Percentiles rank a stretch among this genome's conserved stretches.
Conservation (phyloP, 2,888 invertebrate genomes). For the Callimorpha dominula region DNA sequence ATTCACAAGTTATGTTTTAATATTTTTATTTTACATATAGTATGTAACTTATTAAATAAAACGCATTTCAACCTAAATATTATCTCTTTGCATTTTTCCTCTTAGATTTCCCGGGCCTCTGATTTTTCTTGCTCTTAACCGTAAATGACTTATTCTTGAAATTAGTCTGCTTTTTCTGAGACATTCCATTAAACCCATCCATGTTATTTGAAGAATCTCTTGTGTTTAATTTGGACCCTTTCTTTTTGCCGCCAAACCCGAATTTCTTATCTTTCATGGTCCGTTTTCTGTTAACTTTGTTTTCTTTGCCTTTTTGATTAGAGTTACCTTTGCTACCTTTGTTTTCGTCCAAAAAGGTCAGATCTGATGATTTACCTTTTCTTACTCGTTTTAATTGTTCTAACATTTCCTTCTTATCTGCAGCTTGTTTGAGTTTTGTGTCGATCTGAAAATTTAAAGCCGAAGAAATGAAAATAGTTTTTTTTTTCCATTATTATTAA, state of each 20-base stretch:
- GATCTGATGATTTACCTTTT: conserved; percentile 92
- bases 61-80: conserved; percentile 29
- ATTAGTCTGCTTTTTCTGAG: conserved; percentile 72
- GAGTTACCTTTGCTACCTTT: conserved; percentile 61
- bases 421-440: conserved; percentile 93
- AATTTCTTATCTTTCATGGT: conserved; percentile 94
- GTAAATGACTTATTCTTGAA: conserved; percentile 78
- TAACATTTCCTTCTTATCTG: conserved; percentile 96
- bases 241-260: conserved; percentile 98
- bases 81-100: conserved; percentile 75
- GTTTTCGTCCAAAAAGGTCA: conserved; percentile 92
- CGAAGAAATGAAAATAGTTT: not conserved
- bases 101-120: conserved; percentile 87
- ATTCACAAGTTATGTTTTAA: not conserved
- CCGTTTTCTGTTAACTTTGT: conserved; percentile 80
- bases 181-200: conserved; percentile 85
- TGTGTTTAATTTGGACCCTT: conserved; percentile 95
- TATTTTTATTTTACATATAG: conserved; percentile 10
- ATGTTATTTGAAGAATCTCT: conserved; percentile 91
- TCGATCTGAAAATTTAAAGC: conserved; percentile 88
- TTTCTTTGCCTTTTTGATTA: conserved; percentile 64
- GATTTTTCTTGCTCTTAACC: conserved; percentile 77
- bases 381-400: conserved; percentile 97
- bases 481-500: not conserved
- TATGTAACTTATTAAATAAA: conserved; percentile 26